These are phyloP conservation scores for Esox lucius DNA, from an alignment of 2,797 vertebrate genomes.

Conservation along the genomic window DNA sequence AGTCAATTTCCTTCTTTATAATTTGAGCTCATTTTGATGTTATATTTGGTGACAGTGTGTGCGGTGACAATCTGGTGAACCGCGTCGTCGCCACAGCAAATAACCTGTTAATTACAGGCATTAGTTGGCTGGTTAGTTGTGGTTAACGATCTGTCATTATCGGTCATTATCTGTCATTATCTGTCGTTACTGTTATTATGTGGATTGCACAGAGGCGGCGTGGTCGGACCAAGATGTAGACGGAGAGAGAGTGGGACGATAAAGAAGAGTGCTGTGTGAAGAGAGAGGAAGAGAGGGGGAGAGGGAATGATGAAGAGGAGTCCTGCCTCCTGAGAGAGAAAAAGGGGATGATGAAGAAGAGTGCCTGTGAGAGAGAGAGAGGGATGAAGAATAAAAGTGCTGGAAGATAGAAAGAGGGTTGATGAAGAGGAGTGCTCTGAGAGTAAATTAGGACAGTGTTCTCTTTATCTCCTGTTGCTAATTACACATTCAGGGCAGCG, in stretches of 20 bases:
- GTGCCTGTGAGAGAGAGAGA: slow-evolving; percentile 26
- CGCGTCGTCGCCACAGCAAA: not conserved
- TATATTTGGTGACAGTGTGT: not conserved
- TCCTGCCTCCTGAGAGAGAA: no score
- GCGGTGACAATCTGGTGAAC: not conserved
- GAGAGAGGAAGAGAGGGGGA: slow-evolving; percentile 38
- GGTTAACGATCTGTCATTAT: not conserved
- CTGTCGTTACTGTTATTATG: not conserved
- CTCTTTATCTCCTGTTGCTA: slow-evolving; percentile 48
- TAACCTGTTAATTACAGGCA: not conserved
- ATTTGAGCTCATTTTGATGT: not conserved
- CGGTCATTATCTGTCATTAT: not conserved
- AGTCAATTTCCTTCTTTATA: slow-evolving; percentile 1
- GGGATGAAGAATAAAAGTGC: slow-evolving; percentile 14
- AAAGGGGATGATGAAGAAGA: slow-evolving; percentile 11
- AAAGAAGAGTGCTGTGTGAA: slow-evolving; percentile 12
- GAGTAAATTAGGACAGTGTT: slow-evolving; percentile 45
- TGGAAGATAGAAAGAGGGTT: not conserved
- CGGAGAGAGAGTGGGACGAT: not conserved
- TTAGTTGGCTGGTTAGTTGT: not conserved
- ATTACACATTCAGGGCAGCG: slow-evolving; percentile 56
- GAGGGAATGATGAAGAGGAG: slow-evolving; percentile 25
- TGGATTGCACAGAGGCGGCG: not conserved
- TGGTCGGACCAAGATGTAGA: no score
- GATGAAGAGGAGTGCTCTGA: not conserved